These are phyloP conservation scores for Tetramorium bicarinatum DNA, from an alignment of 2,888 invertebrate species.

Conservation along the genomic window DNA sequence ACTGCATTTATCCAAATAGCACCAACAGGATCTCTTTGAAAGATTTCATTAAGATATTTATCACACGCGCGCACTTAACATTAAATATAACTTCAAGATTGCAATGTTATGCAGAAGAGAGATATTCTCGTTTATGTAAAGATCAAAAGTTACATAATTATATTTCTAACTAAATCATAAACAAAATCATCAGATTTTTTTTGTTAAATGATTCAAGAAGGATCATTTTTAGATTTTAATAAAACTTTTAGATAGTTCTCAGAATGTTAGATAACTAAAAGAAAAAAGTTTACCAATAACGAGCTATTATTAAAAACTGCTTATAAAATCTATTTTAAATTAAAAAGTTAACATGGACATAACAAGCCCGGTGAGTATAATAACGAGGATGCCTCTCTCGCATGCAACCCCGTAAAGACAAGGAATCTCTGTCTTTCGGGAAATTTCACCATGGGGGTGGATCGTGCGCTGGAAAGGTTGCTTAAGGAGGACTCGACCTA, in stretches of 20 bases:
- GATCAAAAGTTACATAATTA: neutral
- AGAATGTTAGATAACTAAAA: neutral
- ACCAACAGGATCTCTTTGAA: constrained; percentile 2
- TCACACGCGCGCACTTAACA: neutral
- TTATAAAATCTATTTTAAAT: constrained; percentile 8
- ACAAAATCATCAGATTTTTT: neutral
- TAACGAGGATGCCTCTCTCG: constrained; percentile 6
- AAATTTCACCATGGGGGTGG: constrained; percentile 60
- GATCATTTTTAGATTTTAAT: neutral
- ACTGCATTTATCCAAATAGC: constrained; percentile 19
- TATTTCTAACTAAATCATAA: neutral
- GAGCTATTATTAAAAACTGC: neutral
- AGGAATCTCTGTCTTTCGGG: constrained; percentile 40
- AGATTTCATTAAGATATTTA: neutral
- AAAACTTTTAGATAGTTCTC: neutral
- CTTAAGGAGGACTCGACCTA: constrained; percentile 63
- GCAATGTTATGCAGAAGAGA: neutral
- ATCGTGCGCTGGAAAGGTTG: constrained; percentile 65
- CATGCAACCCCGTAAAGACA: neutral
- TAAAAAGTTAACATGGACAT: neutral
- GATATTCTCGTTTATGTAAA: neutral
- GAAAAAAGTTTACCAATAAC: neutral
- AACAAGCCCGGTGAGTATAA: constrained; percentile 11
- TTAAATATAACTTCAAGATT: constrained; percentile 2
- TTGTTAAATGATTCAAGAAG: neutral